phyloP scores from a whole-genome alignment of 2,888 invertebrate genomes.

The Aphidoletes aphidimyza region DNA sequence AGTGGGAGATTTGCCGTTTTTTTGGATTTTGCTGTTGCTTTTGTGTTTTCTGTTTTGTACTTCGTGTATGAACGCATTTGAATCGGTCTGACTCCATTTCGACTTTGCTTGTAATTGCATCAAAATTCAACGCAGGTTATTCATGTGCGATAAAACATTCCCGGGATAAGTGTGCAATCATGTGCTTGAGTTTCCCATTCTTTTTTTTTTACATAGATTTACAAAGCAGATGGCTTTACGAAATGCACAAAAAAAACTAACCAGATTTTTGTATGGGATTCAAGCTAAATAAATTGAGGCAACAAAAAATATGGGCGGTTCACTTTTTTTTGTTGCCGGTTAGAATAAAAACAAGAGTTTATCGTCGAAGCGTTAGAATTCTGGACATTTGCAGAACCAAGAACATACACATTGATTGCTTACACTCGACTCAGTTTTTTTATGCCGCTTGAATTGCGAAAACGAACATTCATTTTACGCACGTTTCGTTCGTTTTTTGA shows the following conservation, averaged over 20 bases:
- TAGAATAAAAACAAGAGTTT: background rate
- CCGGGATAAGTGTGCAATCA: slow-evolving; percentile 14
- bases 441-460: no score
- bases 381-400: background rate
- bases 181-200: background rate
- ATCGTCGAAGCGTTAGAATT: background rate
- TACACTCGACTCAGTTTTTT: background rate
- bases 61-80: no score
- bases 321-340: background rate
- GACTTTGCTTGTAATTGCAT: background rate
- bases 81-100: background rate
- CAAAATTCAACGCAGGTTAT: slow-evolving; percentile 26
- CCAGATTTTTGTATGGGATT: background rate
- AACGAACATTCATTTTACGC: background rate
- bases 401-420: background rate
- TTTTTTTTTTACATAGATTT: background rate
- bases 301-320: background rate
- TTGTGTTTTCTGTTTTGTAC: no score
- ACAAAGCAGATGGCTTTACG: background rate
- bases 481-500: background rate
- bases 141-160: slow-evolving; percentile 26
- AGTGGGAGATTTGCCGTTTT: background rate
- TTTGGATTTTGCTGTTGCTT: background rate
- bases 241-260: background rate
- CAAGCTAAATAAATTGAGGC: background rate